Percentiles rank a stretch among this genome's conserved stretches.
Conservation (phyloP, 2,888 invertebrate species). For the Matsumyia berberina region DNA sequence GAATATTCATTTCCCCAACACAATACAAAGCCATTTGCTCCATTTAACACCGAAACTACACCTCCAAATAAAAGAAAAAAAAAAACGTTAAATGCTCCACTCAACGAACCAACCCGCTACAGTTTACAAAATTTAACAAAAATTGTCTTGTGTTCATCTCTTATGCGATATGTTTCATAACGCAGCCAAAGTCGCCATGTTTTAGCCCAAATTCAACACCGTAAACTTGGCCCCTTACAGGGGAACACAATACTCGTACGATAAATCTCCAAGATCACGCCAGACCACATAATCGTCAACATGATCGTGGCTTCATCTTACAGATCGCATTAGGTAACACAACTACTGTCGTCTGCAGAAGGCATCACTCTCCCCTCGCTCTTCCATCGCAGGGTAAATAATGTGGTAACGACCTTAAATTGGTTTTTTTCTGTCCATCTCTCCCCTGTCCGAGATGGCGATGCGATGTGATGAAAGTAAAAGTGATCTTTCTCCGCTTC, state of each 20-base stretch:
- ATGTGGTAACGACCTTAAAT: conserved; percentile 73
- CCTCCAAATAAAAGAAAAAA: conserved; percentile 1
- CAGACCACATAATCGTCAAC: conserved; percentile 48
- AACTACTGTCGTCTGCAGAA: not conserved
- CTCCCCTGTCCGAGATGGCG: conserved; percentile 3
- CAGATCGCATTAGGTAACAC: conserved; percentile 56
- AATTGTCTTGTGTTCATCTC: conserved; percentile 28
- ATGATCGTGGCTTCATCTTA: conserved; percentile 50
- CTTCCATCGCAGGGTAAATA: conserved; percentile 29
- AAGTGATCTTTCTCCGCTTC: conserved; percentile 61
- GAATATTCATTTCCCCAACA: conserved; percentile 41
- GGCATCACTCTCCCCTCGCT: conserved; percentile 1
- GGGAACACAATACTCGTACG: conserved; percentile 30
- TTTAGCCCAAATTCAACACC: conserved; percentile 30
- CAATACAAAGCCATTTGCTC: conserved; percentile 38
- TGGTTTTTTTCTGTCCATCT: conserved; percentile 27
- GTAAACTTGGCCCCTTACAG: conserved; percentile 60
- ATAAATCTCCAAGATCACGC: conserved; percentile 52
- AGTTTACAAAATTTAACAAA: conserved; percentile 20
- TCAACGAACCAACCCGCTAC: conserved; percentile 49
- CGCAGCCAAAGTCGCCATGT: not conserved
- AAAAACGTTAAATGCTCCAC: conserved; percentile 37
- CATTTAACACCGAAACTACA: conserved; percentile 31
- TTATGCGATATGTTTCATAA: conserved; percentile 66
- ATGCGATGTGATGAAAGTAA: conserved; percentile 65